Percentiles rank a stretch among this genome's conserved stretches.
Conservation (phyloP, 2,888 invertebrate genomes). For the Fragum sueziense region DNA sequence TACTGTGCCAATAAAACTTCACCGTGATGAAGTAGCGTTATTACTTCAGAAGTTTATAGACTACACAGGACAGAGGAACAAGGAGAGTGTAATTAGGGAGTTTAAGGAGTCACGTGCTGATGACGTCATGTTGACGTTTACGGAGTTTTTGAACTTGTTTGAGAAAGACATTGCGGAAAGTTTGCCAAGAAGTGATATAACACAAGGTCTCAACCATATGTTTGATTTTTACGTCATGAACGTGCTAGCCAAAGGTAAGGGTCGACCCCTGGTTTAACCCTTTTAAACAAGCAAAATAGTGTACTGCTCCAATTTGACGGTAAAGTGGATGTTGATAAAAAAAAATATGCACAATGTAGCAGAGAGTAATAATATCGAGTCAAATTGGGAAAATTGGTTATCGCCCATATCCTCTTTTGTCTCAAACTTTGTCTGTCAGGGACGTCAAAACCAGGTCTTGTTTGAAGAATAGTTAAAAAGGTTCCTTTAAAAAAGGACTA, state of each 20-base stretch:
- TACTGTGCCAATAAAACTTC: constrained; percentile 67
- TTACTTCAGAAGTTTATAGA: constrained; percentile 50
- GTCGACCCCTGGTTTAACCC: no score
- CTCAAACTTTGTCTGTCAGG: no score
- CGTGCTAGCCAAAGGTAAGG: constrained; percentile 48
- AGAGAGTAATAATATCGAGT: no score
- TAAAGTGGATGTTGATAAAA: no score
- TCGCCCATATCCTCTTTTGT: no score
- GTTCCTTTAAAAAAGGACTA: no score
- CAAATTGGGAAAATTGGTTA: no score
- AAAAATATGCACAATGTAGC: no score
- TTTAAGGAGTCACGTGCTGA: constrained; percentile 27
- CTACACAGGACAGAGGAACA: constrained; percentile 53
- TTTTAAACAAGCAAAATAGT: no score
- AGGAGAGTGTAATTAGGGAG: constrained; percentile 34
- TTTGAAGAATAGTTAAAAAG: no score
- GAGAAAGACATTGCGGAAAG: constrained; percentile 49
- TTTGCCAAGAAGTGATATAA: constrained; percentile 42
- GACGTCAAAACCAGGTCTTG: no score
- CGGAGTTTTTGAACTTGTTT: constrained; percentile 55
- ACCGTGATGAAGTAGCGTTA: constrained; percentile 70
- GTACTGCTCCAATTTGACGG: no score
- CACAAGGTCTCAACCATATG: constrained; percentile 44
- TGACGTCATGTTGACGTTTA: constrained; percentile 35
- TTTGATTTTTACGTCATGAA: constrained; percentile 54